A percentile compares a stretch with the other conserved stretches of the same genome.
These are phyloP conservation scores for Eumacrocentrus americanus DNA, from an alignment of 2,888 invertebrate species.

Conservation along the genomic window DNA sequence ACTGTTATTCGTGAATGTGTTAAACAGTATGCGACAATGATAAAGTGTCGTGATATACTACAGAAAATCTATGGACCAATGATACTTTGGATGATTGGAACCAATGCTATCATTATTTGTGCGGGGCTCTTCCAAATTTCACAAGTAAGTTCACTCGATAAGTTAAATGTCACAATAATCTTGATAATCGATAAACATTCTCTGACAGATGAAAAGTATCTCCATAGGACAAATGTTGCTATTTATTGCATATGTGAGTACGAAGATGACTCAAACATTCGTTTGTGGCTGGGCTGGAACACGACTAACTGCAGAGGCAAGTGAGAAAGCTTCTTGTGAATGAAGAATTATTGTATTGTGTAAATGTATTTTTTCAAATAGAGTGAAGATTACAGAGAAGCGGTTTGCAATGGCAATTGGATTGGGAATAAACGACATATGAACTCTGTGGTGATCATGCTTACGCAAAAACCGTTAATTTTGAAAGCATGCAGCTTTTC, in stretches of 20 bases:
- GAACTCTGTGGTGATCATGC: slow-evolving; percentile 30
- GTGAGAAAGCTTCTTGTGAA: not conserved
- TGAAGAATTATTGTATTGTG: not conserved
- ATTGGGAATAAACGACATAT: slow-evolving; percentile 26
- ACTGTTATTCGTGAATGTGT: slow-evolving; percentile 26
- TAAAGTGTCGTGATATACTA: slow-evolving; percentile 22
- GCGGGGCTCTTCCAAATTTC: slow-evolving; percentile 23
- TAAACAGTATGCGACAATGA: slow-evolving; percentile 20
- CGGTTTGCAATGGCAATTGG: slow-evolving; percentile 31
- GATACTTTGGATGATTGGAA: slow-evolving; percentile 23
- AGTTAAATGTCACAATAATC: not conserved
- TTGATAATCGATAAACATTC: not conserved
- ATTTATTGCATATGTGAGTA: not conserved
- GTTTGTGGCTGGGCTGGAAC: not conserved
- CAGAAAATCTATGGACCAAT: slow-evolving; percentile 31
- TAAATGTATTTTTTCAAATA: not conserved
- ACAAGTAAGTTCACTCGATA: slow-evolving; percentile 25
- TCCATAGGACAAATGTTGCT: slow-evolving; percentile 8
- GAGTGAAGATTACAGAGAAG: slow-evolving; percentile 28
- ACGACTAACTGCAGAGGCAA: slow-evolving; percentile 1
- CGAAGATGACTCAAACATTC: not conserved
- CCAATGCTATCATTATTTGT: slow-evolving; percentile 27
- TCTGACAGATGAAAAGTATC: not conserved
- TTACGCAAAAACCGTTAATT: slow-evolving; percentile 26
- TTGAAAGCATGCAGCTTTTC: slow-evolving; percentile 29